phyloP scores from a whole-genome alignment of 1,140 invertebrate genomes.

The Parasteatoda tepidariorum region DNA sequence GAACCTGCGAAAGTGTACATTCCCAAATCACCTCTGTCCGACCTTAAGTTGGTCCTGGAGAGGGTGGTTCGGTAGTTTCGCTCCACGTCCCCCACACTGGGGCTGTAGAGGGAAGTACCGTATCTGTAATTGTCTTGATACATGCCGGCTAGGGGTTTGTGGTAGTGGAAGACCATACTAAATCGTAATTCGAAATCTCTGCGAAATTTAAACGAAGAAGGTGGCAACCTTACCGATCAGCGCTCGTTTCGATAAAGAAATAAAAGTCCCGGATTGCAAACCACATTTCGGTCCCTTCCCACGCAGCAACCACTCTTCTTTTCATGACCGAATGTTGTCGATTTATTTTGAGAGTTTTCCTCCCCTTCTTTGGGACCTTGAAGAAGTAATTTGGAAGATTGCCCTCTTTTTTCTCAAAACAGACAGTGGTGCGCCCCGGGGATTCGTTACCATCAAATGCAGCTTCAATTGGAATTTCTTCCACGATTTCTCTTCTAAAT shows the following conservation, averaged over 20 bases:
- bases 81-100: conserved; percentile 19
- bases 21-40: conserved; percentile 39
- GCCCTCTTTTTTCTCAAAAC: too few relatives aligned
- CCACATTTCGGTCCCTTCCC: neutral
- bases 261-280: neutral
- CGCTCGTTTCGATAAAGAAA: neutral
- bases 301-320: conserved; percentile 20
- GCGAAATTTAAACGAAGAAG: conserved; percentile 17
- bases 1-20: conserved; percentile 42
- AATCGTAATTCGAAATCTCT: neutral
- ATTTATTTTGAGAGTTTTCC: conserved; percentile 44
- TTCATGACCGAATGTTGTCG: neutral
- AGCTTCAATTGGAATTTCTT: too few relatives aligned
- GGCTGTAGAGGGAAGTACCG: conserved; percentile 24
- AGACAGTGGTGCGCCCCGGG: too few relatives aligned
- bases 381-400: neutral
- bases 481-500: too few relatives aligned
- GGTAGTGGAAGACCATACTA: conserved; percentile 20
- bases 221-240: neutral
- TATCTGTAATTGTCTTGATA: conserved; percentile 40
- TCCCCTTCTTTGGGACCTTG: neutral
- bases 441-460: too few relatives aligned
- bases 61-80: conserved; percentile 37
- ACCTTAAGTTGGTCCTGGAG: conserved; percentile 35
- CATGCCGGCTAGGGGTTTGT: conserved; percentile 18